A percentile compares a stretch with the other conserved stretches of the same genome.
Evolutionary conservation across 1,140 invertebrate genomes (phyloP).

Genomic region (Maniola jurtina): DNA sequence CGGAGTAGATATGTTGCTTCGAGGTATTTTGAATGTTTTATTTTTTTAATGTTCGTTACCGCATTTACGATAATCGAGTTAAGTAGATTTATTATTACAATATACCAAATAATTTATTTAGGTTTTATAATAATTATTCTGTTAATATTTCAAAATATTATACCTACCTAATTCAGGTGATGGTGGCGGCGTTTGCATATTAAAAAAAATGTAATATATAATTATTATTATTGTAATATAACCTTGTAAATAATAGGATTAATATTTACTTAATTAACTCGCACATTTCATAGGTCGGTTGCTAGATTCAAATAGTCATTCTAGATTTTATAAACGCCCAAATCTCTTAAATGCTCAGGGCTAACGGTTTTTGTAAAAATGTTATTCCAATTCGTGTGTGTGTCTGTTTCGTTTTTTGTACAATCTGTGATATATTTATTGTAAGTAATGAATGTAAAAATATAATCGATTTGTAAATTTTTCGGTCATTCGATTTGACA

Average conservation of each 20-base stretch:
- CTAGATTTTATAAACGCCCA: conserved; percentile 56
- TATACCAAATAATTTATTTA: too few relatives aligned
- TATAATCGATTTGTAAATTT: conserved; percentile 57
- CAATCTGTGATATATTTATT: conserved; percentile 79
- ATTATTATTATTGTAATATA: conserved; percentile 56
- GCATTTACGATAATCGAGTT: too few relatives aligned
- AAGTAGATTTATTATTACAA: too few relatives aligned
- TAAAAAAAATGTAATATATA: conserved; percentile 35
- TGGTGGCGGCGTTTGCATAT: conserved; percentile 18
- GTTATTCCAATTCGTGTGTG: conserved; percentile 40
- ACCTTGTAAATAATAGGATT: conserved; percentile 58
- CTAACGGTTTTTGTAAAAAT: conserved; percentile 41
- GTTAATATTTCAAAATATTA: not conserved
- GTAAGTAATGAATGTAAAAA: conserved; percentile 62
- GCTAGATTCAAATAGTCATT: conserved; percentile 52
- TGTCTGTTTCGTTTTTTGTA: conserved; percentile 57
- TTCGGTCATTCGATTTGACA: conserved; percentile 44
- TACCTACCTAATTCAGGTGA: not conserved
- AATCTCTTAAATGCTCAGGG: conserved; percentile 41
- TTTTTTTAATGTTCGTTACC: too few relatives aligned
- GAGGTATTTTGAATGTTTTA: too few relatives aligned
- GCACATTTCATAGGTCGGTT: conserved; percentile 50
- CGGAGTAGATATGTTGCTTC: not conserved
- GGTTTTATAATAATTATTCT: not conserved
- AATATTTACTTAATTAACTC: conserved; percentile 35